Base-by-base conservation (phyloP, 2,888 invertebrate species). In the Pimpla rufipes region DNA sequence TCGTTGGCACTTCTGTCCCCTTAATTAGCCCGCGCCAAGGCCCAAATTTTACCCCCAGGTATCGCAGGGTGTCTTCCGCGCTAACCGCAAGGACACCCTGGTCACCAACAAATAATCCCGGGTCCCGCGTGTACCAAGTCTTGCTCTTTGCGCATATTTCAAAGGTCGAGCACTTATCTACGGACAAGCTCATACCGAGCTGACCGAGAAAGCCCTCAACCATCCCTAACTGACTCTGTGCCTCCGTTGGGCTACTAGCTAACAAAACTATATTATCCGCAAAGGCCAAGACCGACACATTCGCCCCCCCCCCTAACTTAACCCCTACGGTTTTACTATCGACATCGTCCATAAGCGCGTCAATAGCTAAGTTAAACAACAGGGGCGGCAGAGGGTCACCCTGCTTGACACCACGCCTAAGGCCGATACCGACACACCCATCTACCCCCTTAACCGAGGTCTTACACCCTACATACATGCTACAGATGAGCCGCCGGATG, bases 291-390 rank as follows among this genome's bases (percentile, higher is more conserved):
- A 79, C 66, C 0, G 85, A 2, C 0, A 86, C 8, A 0, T 70
- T 77, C 0, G 11, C 4, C 1, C 47, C 57, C n/a, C n/a, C n/a
- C 40, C 7, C 73, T 1, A 59, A 1, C 1, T 16, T 21, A 0
- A 75, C 42, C 0, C 86, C 83, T 8, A 8, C 2, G 0, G 73
- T 55, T 0, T 40, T 1, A 0, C 40, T 4, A 0, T 79, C 16
- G 0, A 90, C 71, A 35, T 79, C 81, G 0, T 88, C 89, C 1
- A 91, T 86, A 2, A 91, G 21, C 0, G 89, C 42, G 42, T 91
- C 89, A 0, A 90, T 55, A 0, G 87, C 50, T 23, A 79, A 21
- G n/a, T 64, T 74, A n/a, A 74, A 74, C 2, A 62, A n/a, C 23
- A 74, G 2, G 2, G 59, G 64, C 2, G 74, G 62, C 2, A 76